A percentile compares a stretch with the other conserved stretches of the same genome.
phyloP scores from a whole-genome alignment of 1,140 invertebrate species.

The Solenopsis fugax region DNA sequence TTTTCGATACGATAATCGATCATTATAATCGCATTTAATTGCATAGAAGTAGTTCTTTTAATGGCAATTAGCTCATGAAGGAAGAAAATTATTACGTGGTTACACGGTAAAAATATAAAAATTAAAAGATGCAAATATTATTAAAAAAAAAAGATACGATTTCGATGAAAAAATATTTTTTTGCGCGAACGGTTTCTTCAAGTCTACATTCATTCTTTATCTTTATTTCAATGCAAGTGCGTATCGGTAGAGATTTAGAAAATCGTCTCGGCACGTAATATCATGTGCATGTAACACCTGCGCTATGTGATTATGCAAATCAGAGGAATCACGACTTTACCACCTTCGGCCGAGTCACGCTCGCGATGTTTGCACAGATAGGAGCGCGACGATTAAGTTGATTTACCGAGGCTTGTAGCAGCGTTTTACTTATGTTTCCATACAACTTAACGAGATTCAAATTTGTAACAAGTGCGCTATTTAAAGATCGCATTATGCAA shows the following conservation, averaged over 20 bases:
- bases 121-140: neutral
- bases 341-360: slow-evolving; percentile 60
- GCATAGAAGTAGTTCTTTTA: neutral
- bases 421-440: slow-evolving; percentile 13
- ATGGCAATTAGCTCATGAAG: neutral
- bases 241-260: slow-evolving; percentile 4
- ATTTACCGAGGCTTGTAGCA: neutral
- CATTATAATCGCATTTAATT: neutral
- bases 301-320: slow-evolving; percentile 62
- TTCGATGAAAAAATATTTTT: neutral
- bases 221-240: neutral
- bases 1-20: neutral
- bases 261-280: slow-evolving; percentile 43
- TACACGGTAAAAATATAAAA: neutral
- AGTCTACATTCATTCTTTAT: neutral
- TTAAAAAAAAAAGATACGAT: neutral
- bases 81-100: neutral
- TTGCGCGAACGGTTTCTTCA: neutral
- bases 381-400: slow-evolving; percentile 51
- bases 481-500: neutral
- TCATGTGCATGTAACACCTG: slow-evolving; percentile 48
- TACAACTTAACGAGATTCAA: slow-evolving; percentile 41
- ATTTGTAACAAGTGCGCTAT: neutral
- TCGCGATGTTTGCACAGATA: slow-evolving; percentile 61
- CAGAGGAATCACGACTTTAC: slow-evolving; percentile 54